Evolutionary conservation across 2,888 invertebrate species (phyloP).

Genomic region (Podabrus alpinus): DNA sequence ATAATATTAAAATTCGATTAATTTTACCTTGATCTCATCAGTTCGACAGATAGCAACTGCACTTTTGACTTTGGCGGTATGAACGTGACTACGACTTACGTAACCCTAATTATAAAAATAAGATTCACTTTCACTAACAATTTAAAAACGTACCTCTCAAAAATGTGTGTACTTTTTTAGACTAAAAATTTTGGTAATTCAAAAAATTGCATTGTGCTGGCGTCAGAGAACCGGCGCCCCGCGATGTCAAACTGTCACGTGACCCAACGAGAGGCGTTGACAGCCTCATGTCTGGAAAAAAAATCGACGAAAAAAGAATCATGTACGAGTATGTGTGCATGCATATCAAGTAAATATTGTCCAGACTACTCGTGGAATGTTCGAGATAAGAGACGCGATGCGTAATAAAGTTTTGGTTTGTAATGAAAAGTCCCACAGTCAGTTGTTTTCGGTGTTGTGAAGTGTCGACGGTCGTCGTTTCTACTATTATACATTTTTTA

Average conservation of each 20-base stretch:
- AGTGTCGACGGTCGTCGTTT: background rate
- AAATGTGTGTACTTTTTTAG: background rate
- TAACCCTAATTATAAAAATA: background rate
- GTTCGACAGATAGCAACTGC: background rate
- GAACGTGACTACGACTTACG: background rate
- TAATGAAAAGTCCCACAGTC: constrained; percentile 5
- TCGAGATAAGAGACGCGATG: constrained; percentile 12
- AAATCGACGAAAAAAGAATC: background rate
- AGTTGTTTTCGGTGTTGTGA: background rate
- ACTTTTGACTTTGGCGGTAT: background rate
- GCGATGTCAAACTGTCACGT: constrained; percentile 22
- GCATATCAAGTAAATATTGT: constrained; percentile 9
- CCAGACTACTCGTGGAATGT: constrained; percentile 6
- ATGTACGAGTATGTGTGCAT: constrained; percentile 4
- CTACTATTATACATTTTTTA: background rate
- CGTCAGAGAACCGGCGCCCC: constrained; percentile 8
- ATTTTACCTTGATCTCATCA: background rate
- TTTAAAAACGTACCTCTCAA: background rate
- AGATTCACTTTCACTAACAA: background rate
- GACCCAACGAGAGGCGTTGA: constrained; percentile 12
- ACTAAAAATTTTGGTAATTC: background rate
- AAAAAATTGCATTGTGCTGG: background rate
- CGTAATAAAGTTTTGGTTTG: constrained; percentile 10
- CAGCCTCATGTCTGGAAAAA: constrained; percentile 3
- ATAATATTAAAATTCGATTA: background rate